Percentiles rank a stretch among this genome's conserved stretches.
Conservation (phyloP, 2,888 invertebrate species). For the Augochlorella aurata region DNA sequence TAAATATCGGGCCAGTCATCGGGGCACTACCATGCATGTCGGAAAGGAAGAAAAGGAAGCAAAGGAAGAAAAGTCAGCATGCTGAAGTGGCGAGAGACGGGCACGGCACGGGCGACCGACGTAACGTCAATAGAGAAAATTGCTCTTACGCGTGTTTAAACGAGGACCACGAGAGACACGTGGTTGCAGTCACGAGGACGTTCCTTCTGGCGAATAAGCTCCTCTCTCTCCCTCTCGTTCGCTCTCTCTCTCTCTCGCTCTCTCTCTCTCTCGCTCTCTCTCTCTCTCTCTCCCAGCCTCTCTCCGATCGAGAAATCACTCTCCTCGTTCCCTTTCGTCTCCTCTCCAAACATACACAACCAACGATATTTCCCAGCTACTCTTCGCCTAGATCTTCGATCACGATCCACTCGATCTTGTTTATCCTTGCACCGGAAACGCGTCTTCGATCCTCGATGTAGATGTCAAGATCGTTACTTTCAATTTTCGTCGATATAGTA, state of each 20-base stretch:
- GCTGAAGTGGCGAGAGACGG: slow-evolving; percentile 5
- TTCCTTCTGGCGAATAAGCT: slow-evolving; percentile 49
- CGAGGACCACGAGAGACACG: slow-evolving; percentile 64
- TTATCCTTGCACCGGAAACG: background rate
- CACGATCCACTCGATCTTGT: background rate
- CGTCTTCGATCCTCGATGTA: background rate
- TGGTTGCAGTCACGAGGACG: slow-evolving; percentile 64
- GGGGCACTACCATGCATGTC: too few species aligned
- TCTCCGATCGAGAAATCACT: background rate
- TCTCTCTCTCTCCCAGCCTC: background rate
- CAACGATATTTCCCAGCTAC: background rate
- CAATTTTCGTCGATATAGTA: too few species aligned
- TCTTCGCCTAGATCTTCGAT: background rate
- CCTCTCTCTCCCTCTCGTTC: slow-evolving; percentile 31
- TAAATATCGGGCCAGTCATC: too few species aligned
- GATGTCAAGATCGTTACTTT: too few species aligned
- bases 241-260: background rate
- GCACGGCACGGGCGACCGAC: slow-evolving; percentile 26
- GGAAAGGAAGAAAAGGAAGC: background rate
- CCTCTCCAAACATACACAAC: background rate
- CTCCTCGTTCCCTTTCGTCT: slow-evolving; percentile 14
- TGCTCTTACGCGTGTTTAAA: slow-evolving; percentile 68
- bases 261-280: background rate
- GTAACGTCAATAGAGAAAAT: slow-evolving; percentile 64
- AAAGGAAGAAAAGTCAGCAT: slow-evolving; percentile 7